phyloP scores from a whole-genome alignment of 2,888 invertebrate species.

The Drosophila leonis region DNA sequence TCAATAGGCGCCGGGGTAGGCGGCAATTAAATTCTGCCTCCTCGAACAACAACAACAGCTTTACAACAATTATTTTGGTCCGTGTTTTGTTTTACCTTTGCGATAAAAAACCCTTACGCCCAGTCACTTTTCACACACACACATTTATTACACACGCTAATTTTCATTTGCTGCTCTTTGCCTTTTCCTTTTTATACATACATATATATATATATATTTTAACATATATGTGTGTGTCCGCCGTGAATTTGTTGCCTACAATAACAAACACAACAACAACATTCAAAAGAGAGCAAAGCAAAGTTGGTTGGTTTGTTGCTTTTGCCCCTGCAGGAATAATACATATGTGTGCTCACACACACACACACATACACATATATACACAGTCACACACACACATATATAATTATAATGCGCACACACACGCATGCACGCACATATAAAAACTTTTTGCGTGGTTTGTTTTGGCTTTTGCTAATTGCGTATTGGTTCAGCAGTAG shows the following conservation, averaged over 20 bases:
- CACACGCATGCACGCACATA: constrained; percentile 47
- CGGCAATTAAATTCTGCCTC: constrained; percentile 31
- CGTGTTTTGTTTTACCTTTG: constrained; percentile 36
- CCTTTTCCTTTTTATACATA: constrained; percentile 48
- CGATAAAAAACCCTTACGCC: constrained; percentile 43
- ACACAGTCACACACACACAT: constrained; percentile 4
- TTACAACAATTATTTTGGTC: constrained; percentile 39
- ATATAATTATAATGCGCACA: constrained; percentile 59
- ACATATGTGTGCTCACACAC: constrained; percentile 35
- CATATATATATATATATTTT: constrained; percentile 7
- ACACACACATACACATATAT: constrained; percentile 10
- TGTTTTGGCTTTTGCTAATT: constrained; percentile 52
- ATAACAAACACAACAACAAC: constrained; percentile 65
- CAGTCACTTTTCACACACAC: constrained; percentile 34
- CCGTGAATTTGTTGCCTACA: constrained; percentile 57
- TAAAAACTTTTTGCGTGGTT: constrained; percentile 49
- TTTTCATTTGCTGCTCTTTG: constrained; percentile 50
- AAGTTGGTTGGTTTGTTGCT: constrained; percentile 71
- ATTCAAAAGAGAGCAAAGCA: constrained; percentile 42
- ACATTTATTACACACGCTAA: constrained; percentile 59
- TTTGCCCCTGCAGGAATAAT: constrained; percentile 64
- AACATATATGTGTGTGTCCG: constrained; percentile 29
- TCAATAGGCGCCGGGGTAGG: constrained; percentile 32
- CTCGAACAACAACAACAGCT: constrained; percentile 19
- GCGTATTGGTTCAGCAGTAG: constrained; percentile 25